Percentiles rank a stretch among this genome's conserved stretches.
Conservation (phyloP, 2,888 invertebrate species). For the Drosophila birchii region DNA sequence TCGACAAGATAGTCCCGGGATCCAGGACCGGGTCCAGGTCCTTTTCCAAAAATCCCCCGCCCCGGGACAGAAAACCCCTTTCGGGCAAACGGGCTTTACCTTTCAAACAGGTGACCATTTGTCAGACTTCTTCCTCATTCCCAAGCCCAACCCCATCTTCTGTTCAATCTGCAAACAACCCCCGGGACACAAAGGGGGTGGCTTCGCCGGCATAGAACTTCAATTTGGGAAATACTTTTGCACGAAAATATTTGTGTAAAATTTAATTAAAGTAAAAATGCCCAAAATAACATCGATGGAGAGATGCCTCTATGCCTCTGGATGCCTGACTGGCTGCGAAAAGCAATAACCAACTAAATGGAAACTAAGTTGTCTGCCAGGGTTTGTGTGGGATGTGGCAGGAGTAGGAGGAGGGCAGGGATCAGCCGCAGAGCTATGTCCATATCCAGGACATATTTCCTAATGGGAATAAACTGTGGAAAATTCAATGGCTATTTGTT, state of each 20-base stretch:
- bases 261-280: constrained; percentile 78
- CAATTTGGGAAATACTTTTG: constrained; percentile 70
- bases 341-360: constrained; percentile 46
- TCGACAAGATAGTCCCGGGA: constrained; percentile 37
- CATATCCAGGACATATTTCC: constrained; percentile 14
- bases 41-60: constrained; percentile 1
- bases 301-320: constrained; percentile 22
- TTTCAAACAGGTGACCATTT: constrained; percentile 64
- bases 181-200: constrained; percentile 22
- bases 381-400: neutral
- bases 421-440: constrained; percentile 1
- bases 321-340: constrained; percentile 22
- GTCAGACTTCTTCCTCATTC: constrained; percentile 12
- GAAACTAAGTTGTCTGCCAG: constrained; percentile 16
- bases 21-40: neutral
- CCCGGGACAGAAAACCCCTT: constrained; percentile 47
- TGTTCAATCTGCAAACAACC: constrained; percentile 21
- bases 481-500: constrained; percentile 2
- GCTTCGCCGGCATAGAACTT: constrained; percentile 47
- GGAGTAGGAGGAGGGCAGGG: neutral
- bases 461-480: neutral
- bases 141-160: neutral
- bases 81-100: constrained; percentile 43
- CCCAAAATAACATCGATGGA: constrained; percentile 62
- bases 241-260: constrained; percentile 70